Percentiles rank a stretch among this genome's conserved stretches.
Conservation (phyloP, 1,140 invertebrate genomes). For the Lepidurus packardi region DNA sequence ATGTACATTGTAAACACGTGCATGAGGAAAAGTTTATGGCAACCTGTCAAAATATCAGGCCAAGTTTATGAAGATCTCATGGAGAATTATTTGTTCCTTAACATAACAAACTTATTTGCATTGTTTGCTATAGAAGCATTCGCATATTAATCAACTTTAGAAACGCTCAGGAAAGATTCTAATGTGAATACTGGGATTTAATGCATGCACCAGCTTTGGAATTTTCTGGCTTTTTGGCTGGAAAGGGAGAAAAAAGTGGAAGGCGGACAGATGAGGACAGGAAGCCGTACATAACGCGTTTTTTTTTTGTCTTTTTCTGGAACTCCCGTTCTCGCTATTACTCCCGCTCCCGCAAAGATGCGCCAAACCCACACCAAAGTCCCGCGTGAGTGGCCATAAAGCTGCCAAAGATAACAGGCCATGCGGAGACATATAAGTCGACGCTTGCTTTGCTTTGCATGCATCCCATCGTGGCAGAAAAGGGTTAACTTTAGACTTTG, state of each 20-base stretch:
- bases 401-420: slow-evolving; percentile 20
- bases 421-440: slow-evolving; percentile 21
- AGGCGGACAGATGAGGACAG: slow-evolving; percentile 17
- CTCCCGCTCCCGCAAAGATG: slow-evolving; percentile 5
- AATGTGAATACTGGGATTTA: not conserved
- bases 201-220: not conserved
- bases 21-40: not conserved
- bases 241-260: not conserved
- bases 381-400: slow-evolving; percentile 16
- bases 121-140: no score
- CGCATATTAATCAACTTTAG: no score
- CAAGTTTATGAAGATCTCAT: not conserved
- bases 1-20: not conserved
- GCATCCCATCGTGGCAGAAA: slow-evolving; percentile 7
- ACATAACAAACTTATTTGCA: no score
- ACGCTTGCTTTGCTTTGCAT: slow-evolving; percentile 3
- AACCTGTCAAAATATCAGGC: not conserved
- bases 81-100: no score
- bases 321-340: not conserved
- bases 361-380: slow-evolving; percentile 17
- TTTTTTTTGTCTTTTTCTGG: slow-evolving; percentile 22
- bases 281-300: slow-evolving; percentile 8
- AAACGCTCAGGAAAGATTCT: no score
- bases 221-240: not conserved
- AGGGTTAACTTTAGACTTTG: slow-evolving; percentile 11